A percentile compares a stretch with the other conserved stretches of the same genome.
Evolutionary conservation across 2,888 invertebrate species (phyloP).

Genomic region (Drosophila merina): DNA sequence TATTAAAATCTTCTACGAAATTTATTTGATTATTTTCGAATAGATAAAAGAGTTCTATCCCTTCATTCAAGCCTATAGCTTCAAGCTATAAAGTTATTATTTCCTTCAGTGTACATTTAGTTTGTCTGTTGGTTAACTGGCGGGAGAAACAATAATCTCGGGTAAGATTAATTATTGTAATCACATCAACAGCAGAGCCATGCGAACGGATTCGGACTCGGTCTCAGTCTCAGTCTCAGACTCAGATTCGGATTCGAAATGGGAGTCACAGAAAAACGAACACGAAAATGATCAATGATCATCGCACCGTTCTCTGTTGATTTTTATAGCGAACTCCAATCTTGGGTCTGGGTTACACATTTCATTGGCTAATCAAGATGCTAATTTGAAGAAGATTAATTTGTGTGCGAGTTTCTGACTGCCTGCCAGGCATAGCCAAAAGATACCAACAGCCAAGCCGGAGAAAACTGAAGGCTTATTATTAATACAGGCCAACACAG

Average conservation of each 20-base stretch:
- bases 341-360: slow-evolving; percentile 67
- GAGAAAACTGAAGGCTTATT: slow-evolving; percentile 58
- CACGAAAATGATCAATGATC: slow-evolving; percentile 70
- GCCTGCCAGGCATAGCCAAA: slow-evolving; percentile 37
- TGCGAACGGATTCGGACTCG: slow-evolving; percentile 47
- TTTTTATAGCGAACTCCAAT: slow-evolving; percentile 60
- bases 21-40: neutral
- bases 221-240: neutral
- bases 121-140: slow-evolving; percentile 50
- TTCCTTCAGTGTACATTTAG: slow-evolving; percentile 22
- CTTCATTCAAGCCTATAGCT: neutral
- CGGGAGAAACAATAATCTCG: slow-evolving; percentile 61
- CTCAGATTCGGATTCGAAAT: slow-evolving; percentile 9
- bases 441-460: slow-evolving; percentile 53
- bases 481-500: slow-evolving; percentile 51
- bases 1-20: neutral
- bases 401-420: slow-evolving; percentile 60
- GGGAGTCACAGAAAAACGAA: slow-evolving; percentile 31
- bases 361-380: slow-evolving; percentile 80
- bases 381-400: slow-evolving; percentile 81
- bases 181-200: slow-evolving; percentile 80
- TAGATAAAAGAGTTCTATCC: neutral
- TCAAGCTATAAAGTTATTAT: neutral
- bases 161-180: slow-evolving; percentile 82
- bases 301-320: slow-evolving; percentile 60